A percentile compares a stretch with the other conserved stretches of the same genome.
Conservation (phyloP, 37 sponge, comb jelly and placozoan genomes). For the Ianthella basta region DNA sequence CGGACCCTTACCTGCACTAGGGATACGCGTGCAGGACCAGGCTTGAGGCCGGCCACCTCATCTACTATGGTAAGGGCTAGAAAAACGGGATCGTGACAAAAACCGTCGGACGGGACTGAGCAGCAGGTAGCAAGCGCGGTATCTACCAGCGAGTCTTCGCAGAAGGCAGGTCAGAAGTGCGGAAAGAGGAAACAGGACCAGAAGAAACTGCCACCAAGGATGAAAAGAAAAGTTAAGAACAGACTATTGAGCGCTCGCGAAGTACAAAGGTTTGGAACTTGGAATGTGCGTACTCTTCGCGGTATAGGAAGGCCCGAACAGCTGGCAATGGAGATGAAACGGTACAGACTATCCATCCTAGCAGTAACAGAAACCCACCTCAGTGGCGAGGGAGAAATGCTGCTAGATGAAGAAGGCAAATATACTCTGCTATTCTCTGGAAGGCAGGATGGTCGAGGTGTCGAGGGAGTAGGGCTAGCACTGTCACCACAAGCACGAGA, state of each 20-base stretch:
- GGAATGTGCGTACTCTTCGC: slow-evolving; percentile 8
- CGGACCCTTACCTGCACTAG: slow-evolving; percentile 7
- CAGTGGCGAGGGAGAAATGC: slow-evolving; percentile 21
- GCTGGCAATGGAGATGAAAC: slow-evolving; percentile 8
- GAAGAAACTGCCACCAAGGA: too few species aligned
- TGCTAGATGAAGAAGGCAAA: slow-evolving; percentile 7
- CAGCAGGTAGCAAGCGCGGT: background rate
- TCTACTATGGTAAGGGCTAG: background rate
- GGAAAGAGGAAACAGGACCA: slow-evolving; percentile 1
- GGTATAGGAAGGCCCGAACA: slow-evolving; percentile 6
- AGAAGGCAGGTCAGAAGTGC: background rate
- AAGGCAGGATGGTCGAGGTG: slow-evolving; percentile 11
- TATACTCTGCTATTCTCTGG: slow-evolving; percentile 13
- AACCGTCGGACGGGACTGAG: background rate
- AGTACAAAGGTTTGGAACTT: slow-evolving; percentile 21
- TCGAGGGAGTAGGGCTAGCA: slow-evolving; percentile 13
- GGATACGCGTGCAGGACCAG: slow-evolving; percentile 10
- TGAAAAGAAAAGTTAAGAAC: background rate
- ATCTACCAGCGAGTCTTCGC: background rate
- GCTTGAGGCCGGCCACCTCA: slow-evolving; percentile 14
- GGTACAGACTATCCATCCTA: slow-evolving; percentile 19
- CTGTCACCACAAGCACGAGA: slow-evolving; percentile 27
- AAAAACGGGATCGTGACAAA: background rate
- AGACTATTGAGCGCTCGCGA: slow-evolving; percentile 25
- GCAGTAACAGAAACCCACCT: slow-evolving; percentile 24